These are phyloP conservation scores for Panagrolaimus sp. DNA, from an alignment of 1,140 invertebrate species.

Conservation along the genomic window DNA sequence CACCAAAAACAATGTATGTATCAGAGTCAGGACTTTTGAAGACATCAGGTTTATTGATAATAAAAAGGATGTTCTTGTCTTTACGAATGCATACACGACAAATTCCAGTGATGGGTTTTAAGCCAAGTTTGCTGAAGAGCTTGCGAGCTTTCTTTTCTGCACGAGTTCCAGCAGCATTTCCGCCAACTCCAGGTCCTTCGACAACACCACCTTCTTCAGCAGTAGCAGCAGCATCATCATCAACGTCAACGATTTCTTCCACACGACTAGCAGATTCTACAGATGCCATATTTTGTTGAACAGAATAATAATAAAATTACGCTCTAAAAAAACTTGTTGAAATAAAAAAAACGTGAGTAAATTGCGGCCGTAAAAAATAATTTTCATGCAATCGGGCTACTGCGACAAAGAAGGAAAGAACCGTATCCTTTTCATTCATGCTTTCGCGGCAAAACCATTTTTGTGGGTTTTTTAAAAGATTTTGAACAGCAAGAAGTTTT, in stretches of 20 bases:
- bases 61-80: conserved; percentile 97
- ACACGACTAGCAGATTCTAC: conserved; percentile 88
- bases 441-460: conserved; percentile 37
- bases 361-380: conserved; percentile 70
- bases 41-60: conserved; percentile 97
- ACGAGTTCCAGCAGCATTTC: no score
- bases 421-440: conserved; percentile 48
- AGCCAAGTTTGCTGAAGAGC: conserved; percentile 94
- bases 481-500: conserved; percentile 63
- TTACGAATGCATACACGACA: conserved; percentile 95
- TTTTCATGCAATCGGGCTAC: no score
- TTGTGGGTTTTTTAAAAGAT: conserved; percentile 31
- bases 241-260: no score
- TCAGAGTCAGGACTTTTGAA: conserved; percentile 99
- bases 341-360: conserved; percentile 89
- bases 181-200: conserved; percentile 67
- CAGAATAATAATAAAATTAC: conserved; percentile 93
- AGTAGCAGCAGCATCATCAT: conserved; percentile 91
- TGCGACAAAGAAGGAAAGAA: background rate
- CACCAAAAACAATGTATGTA: conserved; percentile 99
- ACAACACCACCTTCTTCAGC: conserved; percentile 69
- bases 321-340: conserved; percentile 95
- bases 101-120: conserved; percentile 89
- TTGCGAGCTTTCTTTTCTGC: conserved; percentile 98
- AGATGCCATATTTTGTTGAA: conserved; percentile 84